Evolutionary conservation across 2,113 vertebrate species (phyloP).

Genomic region (Turnix velox): DNA sequence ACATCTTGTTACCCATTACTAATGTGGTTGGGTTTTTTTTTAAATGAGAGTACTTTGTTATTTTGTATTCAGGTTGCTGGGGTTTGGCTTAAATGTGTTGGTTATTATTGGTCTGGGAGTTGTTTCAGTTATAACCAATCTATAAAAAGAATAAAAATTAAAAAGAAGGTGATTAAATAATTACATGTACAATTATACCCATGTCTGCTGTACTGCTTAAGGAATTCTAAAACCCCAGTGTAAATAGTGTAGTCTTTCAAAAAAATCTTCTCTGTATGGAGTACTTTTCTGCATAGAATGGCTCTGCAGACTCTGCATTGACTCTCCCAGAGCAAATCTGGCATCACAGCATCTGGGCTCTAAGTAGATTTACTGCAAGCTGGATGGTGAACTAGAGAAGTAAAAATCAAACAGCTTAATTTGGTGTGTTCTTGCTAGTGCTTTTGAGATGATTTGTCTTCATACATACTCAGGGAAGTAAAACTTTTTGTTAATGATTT

Average conservation of each 20-base stretch:
- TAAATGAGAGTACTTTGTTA: background rate
- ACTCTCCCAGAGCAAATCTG: background rate
- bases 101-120: background rate
- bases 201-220: background rate
- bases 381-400: background rate
- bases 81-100: background rate
- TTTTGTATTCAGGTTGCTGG: background rate
- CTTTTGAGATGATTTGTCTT: background rate
- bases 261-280: background rate
- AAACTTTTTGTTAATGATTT: background rate
- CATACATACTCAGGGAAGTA: background rate
- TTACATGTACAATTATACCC: background rate
- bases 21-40: background rate
- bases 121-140: background rate
- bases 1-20: background rate
- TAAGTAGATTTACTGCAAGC: background rate
- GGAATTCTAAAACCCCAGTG: background rate
- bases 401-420: background rate
- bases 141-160: background rate
- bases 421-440: background rate
- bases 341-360: background rate
- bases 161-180: background rate
- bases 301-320: background rate
- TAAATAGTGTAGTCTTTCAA: background rate
- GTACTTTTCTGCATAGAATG: background rate